Conservation (phyloP, 2,113 vertebrate genomes). For the Xenopus borealis region DNA sequence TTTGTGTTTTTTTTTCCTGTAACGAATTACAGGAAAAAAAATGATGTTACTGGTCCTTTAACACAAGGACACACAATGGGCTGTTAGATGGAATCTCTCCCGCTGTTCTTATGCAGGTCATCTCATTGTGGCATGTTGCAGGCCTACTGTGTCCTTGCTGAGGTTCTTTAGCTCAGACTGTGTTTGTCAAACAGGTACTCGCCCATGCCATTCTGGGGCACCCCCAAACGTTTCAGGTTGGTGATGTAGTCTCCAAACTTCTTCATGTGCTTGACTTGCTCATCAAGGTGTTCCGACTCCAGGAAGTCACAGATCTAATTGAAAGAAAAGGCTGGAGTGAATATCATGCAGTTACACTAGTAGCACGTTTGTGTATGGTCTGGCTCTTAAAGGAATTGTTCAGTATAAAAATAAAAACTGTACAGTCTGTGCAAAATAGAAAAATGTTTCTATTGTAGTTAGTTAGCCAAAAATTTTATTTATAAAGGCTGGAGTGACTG, state of each 20-base stretch:
- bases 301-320: slow-evolving; percentile 33
- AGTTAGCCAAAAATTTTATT: too few relatives aligned
- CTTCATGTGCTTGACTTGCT: slow-evolving; percentile 15
- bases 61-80: not conserved
- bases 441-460: too few relatives aligned
- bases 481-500: too few relatives aligned
- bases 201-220: slow-evolving; percentile 42
- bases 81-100: not conserved
- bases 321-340: not conserved
- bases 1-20: too few relatives aligned
- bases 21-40: too few relatives aligned
- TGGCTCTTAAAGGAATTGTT: too few relatives aligned
- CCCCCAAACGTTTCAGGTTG: slow-evolving; percentile 39
- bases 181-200: slow-evolving; percentile 50
- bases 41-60: too few relatives aligned
- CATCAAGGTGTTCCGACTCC: slow-evolving; percentile 30
- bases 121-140: not conserved
- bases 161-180: slow-evolving; percentile 32
- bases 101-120: not conserved
- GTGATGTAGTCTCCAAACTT: slow-evolving; percentile 27
- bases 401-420: too few relatives aligned
- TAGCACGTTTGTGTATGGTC: not conserved
- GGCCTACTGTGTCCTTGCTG: too few relatives aligned
- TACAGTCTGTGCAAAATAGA: too few relatives aligned
- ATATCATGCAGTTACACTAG: not conserved